phyloP scores from a whole-genome alignment of 2,113 vertebrate genomes.

The Oncorhynchus mykiss region DNA sequence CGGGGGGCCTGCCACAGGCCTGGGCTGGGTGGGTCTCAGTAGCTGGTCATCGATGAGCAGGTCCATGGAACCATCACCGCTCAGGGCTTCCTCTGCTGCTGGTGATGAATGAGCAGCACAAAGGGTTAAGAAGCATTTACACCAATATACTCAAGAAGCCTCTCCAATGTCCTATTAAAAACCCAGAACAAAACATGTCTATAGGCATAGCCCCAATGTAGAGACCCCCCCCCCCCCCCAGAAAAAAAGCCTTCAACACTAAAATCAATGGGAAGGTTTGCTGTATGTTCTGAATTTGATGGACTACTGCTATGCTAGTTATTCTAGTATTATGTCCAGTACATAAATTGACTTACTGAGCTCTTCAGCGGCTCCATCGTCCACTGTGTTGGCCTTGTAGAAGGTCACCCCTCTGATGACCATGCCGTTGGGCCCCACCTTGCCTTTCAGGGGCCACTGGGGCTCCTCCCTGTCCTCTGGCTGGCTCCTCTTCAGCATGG shows the following conservation, averaged over 20 bases:
- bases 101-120: background rate
- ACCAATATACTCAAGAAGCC: background rate
- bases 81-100: conserved; percentile 75
- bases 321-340: no score
- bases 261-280: background rate
- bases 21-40: conserved; percentile 56
- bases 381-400: conserved; percentile 81
- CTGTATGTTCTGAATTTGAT: background rate
- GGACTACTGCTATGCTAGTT: background rate
- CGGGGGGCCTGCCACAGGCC: no score
- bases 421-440: conserved; percentile 57
- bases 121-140: no score
- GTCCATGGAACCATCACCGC: conserved; percentile 78
- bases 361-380: conserved; percentile 72
- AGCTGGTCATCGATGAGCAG: conserved; percentile 84
- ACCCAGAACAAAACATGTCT: no score
- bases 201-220: no score
- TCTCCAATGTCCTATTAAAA: background rate
- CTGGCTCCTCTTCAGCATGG: background rate
- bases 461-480: conserved; percentile 7
- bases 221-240: no score
- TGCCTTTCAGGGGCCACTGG: conserved; percentile 21
- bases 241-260: no score
- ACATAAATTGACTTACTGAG: conserved; percentile 67
- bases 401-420: conserved; percentile 80